Evolutionary conservation across 2,888 invertebrate genomes (phyloP).

Genomic region (Matsumyia berberina): DNA sequence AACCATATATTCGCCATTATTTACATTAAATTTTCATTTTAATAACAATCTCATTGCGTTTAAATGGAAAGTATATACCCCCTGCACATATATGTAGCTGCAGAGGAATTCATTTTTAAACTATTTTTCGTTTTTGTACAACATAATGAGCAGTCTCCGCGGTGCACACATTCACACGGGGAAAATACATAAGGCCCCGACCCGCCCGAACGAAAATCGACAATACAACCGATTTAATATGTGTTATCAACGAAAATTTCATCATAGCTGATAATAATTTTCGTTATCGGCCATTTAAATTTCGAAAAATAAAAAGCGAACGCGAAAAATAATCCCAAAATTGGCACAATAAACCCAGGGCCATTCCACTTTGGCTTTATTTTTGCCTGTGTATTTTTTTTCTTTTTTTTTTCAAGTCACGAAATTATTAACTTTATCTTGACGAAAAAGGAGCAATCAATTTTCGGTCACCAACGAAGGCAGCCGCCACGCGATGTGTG

Average conservation of each 20-base stretch:
- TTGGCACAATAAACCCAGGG: conserved; percentile 50
- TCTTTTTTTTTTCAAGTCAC: background rate
- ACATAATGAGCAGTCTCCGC: too few species aligned
- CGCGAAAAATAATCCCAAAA: conserved; percentile 16
- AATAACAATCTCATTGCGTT: too few species aligned
- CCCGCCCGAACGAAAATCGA: conserved; percentile 13
- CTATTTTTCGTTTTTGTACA: too few species aligned
- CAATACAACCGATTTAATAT: conserved; percentile 31
- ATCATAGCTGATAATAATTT: conserved; percentile 16
- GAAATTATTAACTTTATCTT: conserved; percentile 29
- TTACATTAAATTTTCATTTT: too few species aligned
- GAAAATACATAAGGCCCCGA: too few species aligned
- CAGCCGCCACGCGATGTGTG: conserved; percentile 4
- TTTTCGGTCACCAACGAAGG: background rate
- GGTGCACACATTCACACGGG: too few species aligned
- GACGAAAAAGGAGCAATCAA: conserved; percentile 2
- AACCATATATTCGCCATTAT: too few species aligned
- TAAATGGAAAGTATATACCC: too few species aligned
- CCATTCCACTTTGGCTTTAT: conserved; percentile 32
- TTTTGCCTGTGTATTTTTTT: too few species aligned
- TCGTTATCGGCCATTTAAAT: conserved; percentile 33
- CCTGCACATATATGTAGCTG: too few species aligned
- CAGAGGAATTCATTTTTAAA: too few species aligned
- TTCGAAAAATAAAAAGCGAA: conserved; percentile 3
- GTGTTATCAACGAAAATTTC: conserved; percentile 29